phyloP scores from a whole-genome alignment of 2,888 invertebrate species.

The Folsomia candida region DNA sequence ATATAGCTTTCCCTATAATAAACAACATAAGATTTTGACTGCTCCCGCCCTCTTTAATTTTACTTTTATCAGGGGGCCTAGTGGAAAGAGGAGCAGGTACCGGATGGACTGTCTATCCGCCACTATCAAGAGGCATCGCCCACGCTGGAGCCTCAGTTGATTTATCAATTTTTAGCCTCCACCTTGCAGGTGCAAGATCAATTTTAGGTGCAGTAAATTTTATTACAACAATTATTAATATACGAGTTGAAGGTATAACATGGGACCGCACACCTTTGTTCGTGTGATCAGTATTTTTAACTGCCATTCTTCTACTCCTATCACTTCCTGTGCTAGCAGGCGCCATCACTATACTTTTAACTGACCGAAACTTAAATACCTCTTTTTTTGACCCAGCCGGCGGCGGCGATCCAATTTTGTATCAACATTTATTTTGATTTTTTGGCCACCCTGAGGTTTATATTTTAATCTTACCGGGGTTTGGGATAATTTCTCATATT shows the following conservation, averaged over 20 bases:
- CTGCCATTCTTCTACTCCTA: conserved; percentile 3
- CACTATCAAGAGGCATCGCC: too few species aligned
- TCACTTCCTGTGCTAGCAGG: conserved; percentile 59
- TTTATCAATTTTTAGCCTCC: too few species aligned
- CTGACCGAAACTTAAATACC: conserved; percentile 76
- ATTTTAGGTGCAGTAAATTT: too few species aligned
- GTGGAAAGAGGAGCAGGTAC: too few species aligned
- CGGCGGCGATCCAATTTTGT: conserved; percentile 76
- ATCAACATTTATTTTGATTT: too few species aligned
- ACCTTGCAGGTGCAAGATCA: conserved; percentile 71
- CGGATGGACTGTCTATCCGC: too few species aligned
- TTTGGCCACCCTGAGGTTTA: too few species aligned
- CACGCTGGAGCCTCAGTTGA: too few species aligned
- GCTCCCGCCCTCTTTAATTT: too few species aligned
- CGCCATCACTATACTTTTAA: conserved; percentile 75
- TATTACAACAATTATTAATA: conserved; percentile 12
- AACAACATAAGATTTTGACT: too few species aligned
- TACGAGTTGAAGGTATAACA: not conserved
- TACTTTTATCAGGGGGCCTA: too few species aligned
- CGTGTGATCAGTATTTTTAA: conserved; percentile 27
- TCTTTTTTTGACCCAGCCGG: conserved; percentile 77
- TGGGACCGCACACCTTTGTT: conserved; percentile 24
- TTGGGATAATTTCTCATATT: conserved; percentile 78
- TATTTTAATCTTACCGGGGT: conserved; percentile 79
- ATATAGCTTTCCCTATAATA: conserved; percentile 79